Evolutionary conservation across 2,888 invertebrate species (phyloP), one percentile per base, ranked within the genome.

Genomic region (Andricus curvator): DNA sequence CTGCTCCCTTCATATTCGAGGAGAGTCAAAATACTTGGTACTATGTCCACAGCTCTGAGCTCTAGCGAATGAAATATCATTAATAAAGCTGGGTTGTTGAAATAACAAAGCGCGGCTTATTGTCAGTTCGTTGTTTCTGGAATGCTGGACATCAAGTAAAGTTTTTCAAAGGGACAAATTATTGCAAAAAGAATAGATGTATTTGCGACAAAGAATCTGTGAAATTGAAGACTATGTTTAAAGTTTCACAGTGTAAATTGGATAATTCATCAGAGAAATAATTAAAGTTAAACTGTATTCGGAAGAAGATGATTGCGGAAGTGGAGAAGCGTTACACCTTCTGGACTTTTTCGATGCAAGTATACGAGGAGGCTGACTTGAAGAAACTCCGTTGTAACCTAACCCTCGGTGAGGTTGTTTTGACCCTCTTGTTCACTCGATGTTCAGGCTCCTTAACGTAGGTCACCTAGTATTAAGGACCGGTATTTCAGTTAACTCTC

Each of bases 401-500:
- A 48, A 77, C 70, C 74, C 80, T 41, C 70, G 81, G 78, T n/a
- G 80, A 44, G 29, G 70, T 29, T 74, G 56, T 74, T 74, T 74
- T 56, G 56, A 74, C 56, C 33, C 37, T 74, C 56, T 74, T 60
- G 74, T 33, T 29, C 17, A 25, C 29, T 70, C 13, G 33, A 74
- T 74, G 33, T 60, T 51, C 62, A 74, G 82, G 80, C 83, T 80
- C 66, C 79, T 84, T 80, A 82, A 82, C 79, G 83, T 81, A 84
- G 84, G 85, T 84, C 85, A 86, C 81, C 82, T 74, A 68, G 84
- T 80, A 85, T 84, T 83, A 84, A 84, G 82, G 81, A 81, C 84
- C 81, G 82, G 83, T 82, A 83, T 84, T 85, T 86, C 84, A 85
- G 85, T 85, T 86, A 85, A 85, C 83, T 85, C 84, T 82, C 78